A percentile compares a stretch with the other conserved stretches of the same genome.
These are phyloP conservation scores for Misgurnus anguillicaudatus DNA, from an alignment of 2,113 vertebrate species.

Conservation along the genomic window DNA sequence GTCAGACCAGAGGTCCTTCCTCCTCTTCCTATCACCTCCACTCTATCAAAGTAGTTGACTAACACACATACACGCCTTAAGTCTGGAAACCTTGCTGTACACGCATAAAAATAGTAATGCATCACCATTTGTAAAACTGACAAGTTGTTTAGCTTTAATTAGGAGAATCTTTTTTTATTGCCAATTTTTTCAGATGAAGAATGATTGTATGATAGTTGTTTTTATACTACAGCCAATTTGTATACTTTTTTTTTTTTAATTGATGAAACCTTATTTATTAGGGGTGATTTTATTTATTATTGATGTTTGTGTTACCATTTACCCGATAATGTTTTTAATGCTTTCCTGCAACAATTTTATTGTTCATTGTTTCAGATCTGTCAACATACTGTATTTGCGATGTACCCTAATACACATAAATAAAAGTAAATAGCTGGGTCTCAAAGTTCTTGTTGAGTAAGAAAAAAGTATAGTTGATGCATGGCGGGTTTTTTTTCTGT, in stretches of 20 bases:
- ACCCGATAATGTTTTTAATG: slow-evolving; percentile 18
- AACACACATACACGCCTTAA: slow-evolving; percentile 43
- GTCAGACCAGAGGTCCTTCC: slow-evolving; percentile 64
- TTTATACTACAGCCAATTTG: not conserved
- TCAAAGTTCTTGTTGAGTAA: not conserved
- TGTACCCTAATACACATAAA: not conserved
- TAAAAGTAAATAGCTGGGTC: slow-evolving; percentile 23
- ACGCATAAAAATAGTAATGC: no score
- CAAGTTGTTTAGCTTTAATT: not conserved
- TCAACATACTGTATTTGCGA: not conserved
- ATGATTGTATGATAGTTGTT: not conserved
- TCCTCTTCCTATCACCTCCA: slow-evolving; percentile 69
- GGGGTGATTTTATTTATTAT: slow-evolving; percentile 7
- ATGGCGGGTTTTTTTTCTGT: not conserved
- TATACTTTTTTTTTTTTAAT: not conserved
- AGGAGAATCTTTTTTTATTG: not conserved
- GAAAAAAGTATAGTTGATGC: slow-evolving; percentile 17
- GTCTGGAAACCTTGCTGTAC: not conserved
- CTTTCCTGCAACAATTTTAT: not conserved
- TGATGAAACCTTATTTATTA: slow-evolving; percentile 27
- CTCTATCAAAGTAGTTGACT: slow-evolving; percentile 94
- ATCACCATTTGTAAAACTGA: not conserved
- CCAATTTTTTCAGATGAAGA: not conserved
- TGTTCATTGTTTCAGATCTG: not conserved
- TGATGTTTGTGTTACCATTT: not conserved